Evolutionary conservation across 2,797 vertebrate genomes (phyloP).

Genomic region (Gobio occitaniae): DNA sequence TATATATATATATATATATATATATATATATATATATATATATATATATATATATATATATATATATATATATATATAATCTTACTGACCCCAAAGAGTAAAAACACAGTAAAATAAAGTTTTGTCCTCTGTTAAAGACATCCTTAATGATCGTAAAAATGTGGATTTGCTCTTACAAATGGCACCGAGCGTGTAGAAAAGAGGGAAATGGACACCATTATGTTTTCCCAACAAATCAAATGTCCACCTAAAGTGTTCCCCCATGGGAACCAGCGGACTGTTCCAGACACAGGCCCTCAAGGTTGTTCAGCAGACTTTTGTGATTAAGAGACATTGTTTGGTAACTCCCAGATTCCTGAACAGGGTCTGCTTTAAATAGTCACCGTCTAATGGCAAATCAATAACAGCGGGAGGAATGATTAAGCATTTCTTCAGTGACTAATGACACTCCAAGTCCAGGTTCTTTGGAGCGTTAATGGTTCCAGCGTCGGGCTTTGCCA

Average conservation of each 20-base stretch:
- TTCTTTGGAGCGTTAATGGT: slow-evolving; percentile 60
- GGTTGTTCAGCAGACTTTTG: slow-evolving; percentile 64
- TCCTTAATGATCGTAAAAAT: not conserved
- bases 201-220: not conserved
- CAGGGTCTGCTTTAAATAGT: slow-evolving; percentile 79
- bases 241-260: not conserved
- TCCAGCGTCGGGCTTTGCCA: slow-evolving; percentile 47
- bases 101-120: not conserved
- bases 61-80: too few species aligned
- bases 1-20: too few species aligned
- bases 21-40: too few species aligned
- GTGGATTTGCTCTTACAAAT: not conserved
- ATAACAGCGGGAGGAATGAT: slow-evolving; percentile 75
- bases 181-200: not conserved
- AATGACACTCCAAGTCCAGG: slow-evolving; percentile 71
- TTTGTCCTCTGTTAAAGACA: not conserved
- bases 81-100: not conserved
- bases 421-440: slow-evolving; percentile 79
- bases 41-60: too few species aligned
- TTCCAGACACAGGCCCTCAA: slow-evolving; percentile 57
- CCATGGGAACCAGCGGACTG: not conserved
- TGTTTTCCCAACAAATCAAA: not conserved
- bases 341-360: slow-evolving; percentile 62
- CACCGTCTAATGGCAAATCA: slow-evolving; percentile 80
- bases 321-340: slow-evolving; percentile 71